A percentile compares a stretch with the other conserved stretches of the same genome.
These are phyloP conservation scores for Dryocosmus kuriphilus DNA, from an alignment of 2,888 invertebrate genomes.

Conservation along the genomic window DNA sequence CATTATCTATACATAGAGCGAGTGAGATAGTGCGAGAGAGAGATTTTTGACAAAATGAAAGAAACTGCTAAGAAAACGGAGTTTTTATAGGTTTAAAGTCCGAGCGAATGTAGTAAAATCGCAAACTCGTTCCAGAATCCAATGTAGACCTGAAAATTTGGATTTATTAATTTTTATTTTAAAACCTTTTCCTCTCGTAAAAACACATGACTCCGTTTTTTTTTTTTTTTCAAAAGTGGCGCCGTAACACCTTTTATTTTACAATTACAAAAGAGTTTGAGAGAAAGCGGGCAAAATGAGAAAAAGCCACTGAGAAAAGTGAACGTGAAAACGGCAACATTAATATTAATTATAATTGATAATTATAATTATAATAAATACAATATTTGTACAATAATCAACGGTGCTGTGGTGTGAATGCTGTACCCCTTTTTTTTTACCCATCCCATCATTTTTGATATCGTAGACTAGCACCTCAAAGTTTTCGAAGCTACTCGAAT, in stretches of 20 bases:
- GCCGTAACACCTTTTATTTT: slow-evolving; percentile 54
- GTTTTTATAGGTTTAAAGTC: slow-evolving; percentile 69
- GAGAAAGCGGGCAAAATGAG: slow-evolving; percentile 40
- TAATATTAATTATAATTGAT: slow-evolving; percentile 77
- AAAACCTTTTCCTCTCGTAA: slow-evolving; percentile 24
- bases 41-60: slow-evolving; percentile 58
- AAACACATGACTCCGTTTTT: slow-evolving; percentile 44
- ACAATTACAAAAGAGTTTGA: slow-evolving; percentile 56
- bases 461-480: slow-evolving; percentile 20
- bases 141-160: slow-evolving; percentile 45
- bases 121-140: slow-evolving; percentile 58
- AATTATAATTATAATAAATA: slow-evolving; percentile 78
- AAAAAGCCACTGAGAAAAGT: slow-evolving; percentile 67
- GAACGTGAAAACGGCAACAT: slow-evolving; percentile 75
- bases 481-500: not conserved
- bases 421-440: slow-evolving; percentile 25
- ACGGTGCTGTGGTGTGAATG: slow-evolving; percentile 71
- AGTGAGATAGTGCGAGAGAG: slow-evolving; percentile 52
- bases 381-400: slow-evolving; percentile 78
- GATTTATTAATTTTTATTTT: slow-evolving; percentile 52
- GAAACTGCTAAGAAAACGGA: slow-evolving; percentile 63
- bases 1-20: slow-evolving; percentile 65
- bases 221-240: slow-evolving; percentile 56
- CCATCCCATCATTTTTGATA: slow-evolving; percentile 6
- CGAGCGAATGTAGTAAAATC: slow-evolving; percentile 60